Evolutionary conservation across 2,888 invertebrate species (phyloP).

Genomic region (Caenorhabditis sp.): DNA sequence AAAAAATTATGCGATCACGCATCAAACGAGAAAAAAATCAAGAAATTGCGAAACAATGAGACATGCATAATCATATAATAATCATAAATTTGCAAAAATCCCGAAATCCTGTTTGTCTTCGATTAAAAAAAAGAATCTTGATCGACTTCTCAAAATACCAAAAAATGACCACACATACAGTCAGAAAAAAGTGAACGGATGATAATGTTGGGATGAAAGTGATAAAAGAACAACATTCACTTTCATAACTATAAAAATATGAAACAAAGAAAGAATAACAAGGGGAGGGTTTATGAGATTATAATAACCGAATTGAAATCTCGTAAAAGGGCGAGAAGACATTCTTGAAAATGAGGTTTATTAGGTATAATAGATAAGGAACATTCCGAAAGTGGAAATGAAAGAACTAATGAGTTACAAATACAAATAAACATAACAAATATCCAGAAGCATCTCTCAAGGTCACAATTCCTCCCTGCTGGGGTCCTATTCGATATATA

Average conservation of each 20-base stretch:
- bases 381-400: too few relatives aligned
- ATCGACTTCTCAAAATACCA: too few relatives aligned
- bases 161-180: neutral
- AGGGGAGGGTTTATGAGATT: neutral
- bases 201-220: too few relatives aligned
- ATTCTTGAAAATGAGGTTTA: neutral
- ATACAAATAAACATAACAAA: too few relatives aligned
- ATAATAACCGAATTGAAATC: neutral
- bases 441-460: too few relatives aligned
- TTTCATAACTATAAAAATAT: neutral
- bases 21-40: neutral
- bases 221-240: neutral
- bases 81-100: neutral
- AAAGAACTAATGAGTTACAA: too few relatives aligned
- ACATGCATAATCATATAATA: neutral
- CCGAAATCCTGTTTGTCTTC: neutral
- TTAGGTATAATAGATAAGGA: too few relatives aligned
- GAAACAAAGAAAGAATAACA: too few relatives aligned
- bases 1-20: neutral
- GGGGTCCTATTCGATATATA: too few relatives aligned
- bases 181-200: neutral
- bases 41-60: neutral
- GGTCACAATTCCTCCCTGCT: too few relatives aligned
- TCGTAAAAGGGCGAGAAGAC: neutral
- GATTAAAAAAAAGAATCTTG: neutral